Base-by-base conservation (phyloP, 2,113 vertebrate genomes). In the Calidris pygmaea region DNA sequence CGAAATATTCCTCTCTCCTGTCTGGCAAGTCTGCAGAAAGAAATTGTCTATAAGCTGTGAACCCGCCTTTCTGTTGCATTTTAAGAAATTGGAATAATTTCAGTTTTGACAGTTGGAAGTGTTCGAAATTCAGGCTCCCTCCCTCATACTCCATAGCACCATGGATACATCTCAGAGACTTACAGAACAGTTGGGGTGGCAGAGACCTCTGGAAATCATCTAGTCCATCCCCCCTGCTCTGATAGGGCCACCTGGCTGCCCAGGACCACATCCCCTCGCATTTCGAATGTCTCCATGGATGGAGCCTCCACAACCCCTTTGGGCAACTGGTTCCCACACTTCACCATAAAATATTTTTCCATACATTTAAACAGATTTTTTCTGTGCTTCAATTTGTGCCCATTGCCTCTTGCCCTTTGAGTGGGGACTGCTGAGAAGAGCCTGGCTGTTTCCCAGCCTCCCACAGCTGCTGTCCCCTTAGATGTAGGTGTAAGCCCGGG, bases 1-100 rank as follows among this genome's bases (percentile, higher is more conserved):
- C 62, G 79, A 90, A 81, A 90, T 24, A 87, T 13, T 88, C 1
- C 0, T 87, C 70, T 80, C 83, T 91, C 62, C 76, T 78, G 81
- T 20, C 92, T 83, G 79, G 89, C n/a, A 85, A 76, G 75, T 50
- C 63, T 82, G 84, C 39, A 87, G 75, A 88, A 92, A 87, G 45
- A 81, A 92, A 90, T 43, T 66, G 87, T 34, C 63, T 79, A 2
- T 52, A n/a, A 89, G 75, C 35, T 23, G 50, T 83, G 62, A 71
- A 84, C 27, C 79, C 4, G 2, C 41, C 17, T 86, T 86, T 60
- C 56, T 41, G 24, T 50, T 47, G 53, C 47, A 12, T 56, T 74
- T 75, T 68, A 90, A 48, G 72, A 93, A 68, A 85, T 39, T 7
- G 48, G 68, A 67, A 45, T 91, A 74, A 95, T 96, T 93, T 95